A percentile compares a stretch with the other conserved stretches of the same genome.
Evolutionary conservation across 2,888 invertebrate genomes (phyloP).

Genomic region (Aporophyla lueneburgensis): DNA sequence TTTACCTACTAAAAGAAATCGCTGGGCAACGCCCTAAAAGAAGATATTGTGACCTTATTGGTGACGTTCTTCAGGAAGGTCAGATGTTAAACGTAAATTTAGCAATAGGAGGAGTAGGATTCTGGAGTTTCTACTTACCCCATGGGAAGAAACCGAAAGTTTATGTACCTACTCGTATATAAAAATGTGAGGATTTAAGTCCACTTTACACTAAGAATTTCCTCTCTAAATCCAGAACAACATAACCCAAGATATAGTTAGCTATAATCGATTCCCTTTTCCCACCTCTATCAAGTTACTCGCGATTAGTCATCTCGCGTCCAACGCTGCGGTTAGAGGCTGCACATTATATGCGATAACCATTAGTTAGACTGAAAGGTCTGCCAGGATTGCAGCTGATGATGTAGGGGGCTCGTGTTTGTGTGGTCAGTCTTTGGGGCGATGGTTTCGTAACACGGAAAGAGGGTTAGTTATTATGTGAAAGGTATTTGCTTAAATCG

Average conservation of each 20-base stretch:
- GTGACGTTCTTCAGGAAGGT: not conserved
- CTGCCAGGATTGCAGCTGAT: constrained; percentile 62
- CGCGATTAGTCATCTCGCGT: constrained; percentile 71
- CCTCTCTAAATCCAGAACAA: not conserved
- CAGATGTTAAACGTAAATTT: not conserved
- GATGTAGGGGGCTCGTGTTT: constrained; percentile 52
- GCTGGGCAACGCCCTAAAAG: not conserved
- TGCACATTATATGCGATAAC: constrained; percentile 72
- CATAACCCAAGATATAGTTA: not conserved
- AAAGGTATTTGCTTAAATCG: constrained; percentile 30
- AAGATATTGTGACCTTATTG: not conserved
- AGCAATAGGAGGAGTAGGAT: not conserved
- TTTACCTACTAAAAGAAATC: not conserved
- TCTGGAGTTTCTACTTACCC: not conserved
- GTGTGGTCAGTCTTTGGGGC: constrained; percentile 56
- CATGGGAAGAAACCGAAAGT: not conserved
- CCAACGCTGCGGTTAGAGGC: constrained; percentile 57
- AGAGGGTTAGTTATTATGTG: constrained; percentile 45
- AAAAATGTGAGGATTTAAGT: not conserved
- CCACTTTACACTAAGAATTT: not conserved
- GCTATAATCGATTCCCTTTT: constrained; percentile 12
- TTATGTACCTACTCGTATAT: not conserved
- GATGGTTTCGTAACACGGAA: constrained; percentile 55
- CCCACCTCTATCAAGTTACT: constrained; percentile 65
- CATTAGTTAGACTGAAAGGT: constrained; percentile 63